A percentile compares a stretch with the other conserved stretches of the same genome.
These are phyloP conservation scores for Chondrilla cf. caribensis DNA, from an alignment of 37 sponge, comb jelly and placozoan genomes.

Conservation along the genomic window DNA sequence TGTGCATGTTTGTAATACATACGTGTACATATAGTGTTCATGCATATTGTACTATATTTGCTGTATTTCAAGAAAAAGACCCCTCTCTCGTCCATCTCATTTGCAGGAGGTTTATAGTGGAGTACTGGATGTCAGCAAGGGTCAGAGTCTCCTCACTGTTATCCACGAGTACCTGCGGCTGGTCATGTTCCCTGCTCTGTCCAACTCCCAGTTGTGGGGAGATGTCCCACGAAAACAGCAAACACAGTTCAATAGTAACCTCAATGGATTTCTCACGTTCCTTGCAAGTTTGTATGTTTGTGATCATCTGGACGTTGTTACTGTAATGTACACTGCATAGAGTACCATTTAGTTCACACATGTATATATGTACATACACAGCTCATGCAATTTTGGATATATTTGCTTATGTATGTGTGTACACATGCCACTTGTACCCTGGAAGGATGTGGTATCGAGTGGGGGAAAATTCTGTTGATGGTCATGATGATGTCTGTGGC, in stretches of 20 bases:
- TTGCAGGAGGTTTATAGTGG: conserved; percentile 65
- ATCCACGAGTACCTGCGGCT: conserved; percentile 54
- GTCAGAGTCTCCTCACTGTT: conserved; percentile 58
- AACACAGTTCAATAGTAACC: conserved; percentile 40
- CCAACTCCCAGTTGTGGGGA: conserved; percentile 54
- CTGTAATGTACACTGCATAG: not conserved
- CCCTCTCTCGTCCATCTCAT: not conserved
- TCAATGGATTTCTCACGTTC: conserved; percentile 50
- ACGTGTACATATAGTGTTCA: not conserved
- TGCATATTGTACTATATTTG: not conserved
- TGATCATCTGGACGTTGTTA: too few relatives aligned
- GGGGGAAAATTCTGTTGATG: too few relatives aligned
- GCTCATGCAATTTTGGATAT: not conserved
- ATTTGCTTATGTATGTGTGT: not conserved
- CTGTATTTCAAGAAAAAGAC: too few relatives aligned
- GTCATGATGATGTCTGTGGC: too few relatives aligned
- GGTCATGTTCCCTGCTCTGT: conserved; percentile 81
- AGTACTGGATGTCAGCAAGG: conserved; percentile 56
- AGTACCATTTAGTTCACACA: not conserved
- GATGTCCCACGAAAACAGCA: conserved; percentile 26
- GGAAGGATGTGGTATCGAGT: too few relatives aligned
- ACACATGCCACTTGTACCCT: not conserved
- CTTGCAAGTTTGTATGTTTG: conserved; percentile 53
- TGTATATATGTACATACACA: not conserved
- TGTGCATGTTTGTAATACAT: not conserved